Evolutionary conservation across 2,797 vertebrate species (phyloP).

Genomic region (Cyprinella venusta): DNA sequence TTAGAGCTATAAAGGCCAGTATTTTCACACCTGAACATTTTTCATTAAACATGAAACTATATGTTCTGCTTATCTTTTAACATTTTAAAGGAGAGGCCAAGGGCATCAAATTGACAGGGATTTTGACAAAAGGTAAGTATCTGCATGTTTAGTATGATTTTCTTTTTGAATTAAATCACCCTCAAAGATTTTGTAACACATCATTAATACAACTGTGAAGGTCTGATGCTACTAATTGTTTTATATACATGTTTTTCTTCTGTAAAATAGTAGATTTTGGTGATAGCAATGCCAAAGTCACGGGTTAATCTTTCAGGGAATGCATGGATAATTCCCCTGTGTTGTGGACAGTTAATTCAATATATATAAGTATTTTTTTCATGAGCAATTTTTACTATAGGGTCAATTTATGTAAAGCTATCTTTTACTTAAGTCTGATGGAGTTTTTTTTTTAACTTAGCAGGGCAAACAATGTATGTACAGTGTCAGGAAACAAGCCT

Average conservation of each 20-base stretch:
- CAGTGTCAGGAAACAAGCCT: slow-evolving; percentile 5
- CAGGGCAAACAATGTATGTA: neutral
- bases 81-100: slow-evolving; percentile 25
- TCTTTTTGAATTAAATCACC: neutral
- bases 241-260: neutral
- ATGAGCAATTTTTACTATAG: neutral
- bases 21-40: neutral
- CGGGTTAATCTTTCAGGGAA: neutral
- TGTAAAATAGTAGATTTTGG: neutral
- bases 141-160: neutral
- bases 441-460: neutral
- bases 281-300: neutral
- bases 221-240: neutral
- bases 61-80: neutral
- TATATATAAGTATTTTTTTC: neutral
- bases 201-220: neutral
- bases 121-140: slow-evolving; percentile 6
- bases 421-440: neutral
- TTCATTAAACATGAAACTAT: neutral
- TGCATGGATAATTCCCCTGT: neutral
- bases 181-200: neutral
- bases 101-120: neutral
- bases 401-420: neutral
- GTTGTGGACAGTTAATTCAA: neutral
- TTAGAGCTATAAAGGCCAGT: neutral